Base-by-base conservation (phyloP, 1,140 invertebrate genomes). In the Heliconius hermathena region DNA sequence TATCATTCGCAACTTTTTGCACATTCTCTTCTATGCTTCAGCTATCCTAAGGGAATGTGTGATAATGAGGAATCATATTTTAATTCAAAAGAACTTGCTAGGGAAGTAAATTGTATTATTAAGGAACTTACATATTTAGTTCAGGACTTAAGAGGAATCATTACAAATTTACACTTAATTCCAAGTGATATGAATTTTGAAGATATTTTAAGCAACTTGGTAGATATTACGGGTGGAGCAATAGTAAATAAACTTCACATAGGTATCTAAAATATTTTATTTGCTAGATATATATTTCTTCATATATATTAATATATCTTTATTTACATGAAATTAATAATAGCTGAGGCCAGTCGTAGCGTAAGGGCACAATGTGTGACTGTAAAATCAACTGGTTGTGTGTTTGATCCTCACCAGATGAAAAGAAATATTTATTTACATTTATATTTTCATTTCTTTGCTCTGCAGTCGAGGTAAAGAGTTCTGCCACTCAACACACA, bases 1-100 rank as follows among this genome's bases (percentile, higher is more conserved):
- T 94, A 94, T 77, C 93, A 94, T 77, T 93, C 92, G n/a, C 93
- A 93, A 85, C 81, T 94, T n/a, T 93, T 93, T 87, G 88, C 87
- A 29, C 85, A 91, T 70, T 91, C 91, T 6, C 83, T 93, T 16
- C 75, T 84, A 33, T 93, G 93, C 77, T 80, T 94, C 3, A 87
- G 86, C 13, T 93, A 87, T 83, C 91, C 92, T 20, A 91, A 90
- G 81, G 72, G 77, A 20, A 84, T 94, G 81, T 90, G 89, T 87
- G 89, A 92, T 8, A 88, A 89, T 80, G 90, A 91, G 74, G 89
- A 90, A 26, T 88, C 86, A 66, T 89, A 88, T 76, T 90, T 88
- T 36, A 92, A 89, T 57, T 72, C 83, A 3, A 89, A 83, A 76
- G 88, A 92, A 78, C 78, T 93, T 3, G 84, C 82, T 38, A 72